Percentiles rank a stretch among this genome's conserved stretches.
These are phyloP conservation scores for Pterocles gutturalis DNA, from an alignment of 2,113 vertebrate species.

Conservation along the genomic window DNA sequence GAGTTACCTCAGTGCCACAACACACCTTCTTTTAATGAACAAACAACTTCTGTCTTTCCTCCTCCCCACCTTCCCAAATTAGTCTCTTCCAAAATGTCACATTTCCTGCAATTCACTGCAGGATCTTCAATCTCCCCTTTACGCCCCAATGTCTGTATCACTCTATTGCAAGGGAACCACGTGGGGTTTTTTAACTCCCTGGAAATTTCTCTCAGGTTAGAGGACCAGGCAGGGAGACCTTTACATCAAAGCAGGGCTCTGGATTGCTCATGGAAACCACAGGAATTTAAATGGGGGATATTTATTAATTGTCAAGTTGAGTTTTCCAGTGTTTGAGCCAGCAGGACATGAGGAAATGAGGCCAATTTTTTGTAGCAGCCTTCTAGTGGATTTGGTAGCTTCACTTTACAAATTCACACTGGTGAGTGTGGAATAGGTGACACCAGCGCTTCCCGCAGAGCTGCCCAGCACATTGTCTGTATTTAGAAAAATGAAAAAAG, in stretches of 20 bases:
- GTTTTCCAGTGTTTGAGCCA: background rate
- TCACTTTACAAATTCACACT: background rate
- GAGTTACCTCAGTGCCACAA: background rate
- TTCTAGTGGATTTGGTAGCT: background rate
- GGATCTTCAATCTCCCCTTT: background rate
- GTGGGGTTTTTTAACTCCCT: background rate
- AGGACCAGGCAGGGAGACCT: background rate
- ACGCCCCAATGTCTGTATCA: background rate
- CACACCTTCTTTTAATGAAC: background rate
- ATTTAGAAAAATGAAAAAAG: background rate
- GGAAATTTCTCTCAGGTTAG: background rate
- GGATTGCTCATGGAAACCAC: background rate
- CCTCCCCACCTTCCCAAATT: background rate
- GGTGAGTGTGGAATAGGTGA: background rate
- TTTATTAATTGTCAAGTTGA: background rate
- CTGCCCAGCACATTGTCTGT: background rate
- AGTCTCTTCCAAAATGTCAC: background rate
- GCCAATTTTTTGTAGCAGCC: background rate
- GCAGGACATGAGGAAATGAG: background rate
- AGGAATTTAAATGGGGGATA: background rate
- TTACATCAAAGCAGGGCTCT: background rate
- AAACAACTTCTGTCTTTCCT: background rate
- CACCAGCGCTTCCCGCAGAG: constrained; percentile 18
- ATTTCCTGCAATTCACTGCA: background rate
- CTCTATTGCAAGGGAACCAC: background rate